Percentiles rank a stretch among this genome's conserved stretches.
These are phyloP conservation scores for Chalcis sispes DNA, from an alignment of 2,888 invertebrate genomes.

Conservation along the genomic window DNA sequence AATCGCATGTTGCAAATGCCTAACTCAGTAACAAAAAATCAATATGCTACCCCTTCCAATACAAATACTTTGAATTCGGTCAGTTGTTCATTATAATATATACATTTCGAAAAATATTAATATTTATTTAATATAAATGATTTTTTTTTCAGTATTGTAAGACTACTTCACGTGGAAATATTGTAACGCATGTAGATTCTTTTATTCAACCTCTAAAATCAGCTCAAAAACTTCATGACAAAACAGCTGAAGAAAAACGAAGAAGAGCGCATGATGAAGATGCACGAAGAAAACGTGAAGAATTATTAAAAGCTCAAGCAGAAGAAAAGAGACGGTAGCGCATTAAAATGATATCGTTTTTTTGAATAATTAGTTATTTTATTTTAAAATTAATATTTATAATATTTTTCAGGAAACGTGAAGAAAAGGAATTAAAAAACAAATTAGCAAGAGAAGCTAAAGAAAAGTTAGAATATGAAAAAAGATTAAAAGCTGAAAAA, in stretches of 20 bases:
- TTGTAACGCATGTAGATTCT: conserved; percentile 68
- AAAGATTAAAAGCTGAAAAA: conserved; percentile 75
- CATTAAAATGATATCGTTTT: neutral
- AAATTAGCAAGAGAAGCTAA: conserved; percentile 76
- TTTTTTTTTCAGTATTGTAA: conserved; percentile 64
- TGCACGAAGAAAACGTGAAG: conserved; percentile 80
- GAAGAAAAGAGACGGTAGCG: conserved; percentile 80
- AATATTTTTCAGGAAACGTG: conserved; percentile 73
- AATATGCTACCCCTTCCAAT: conserved; percentile 66
- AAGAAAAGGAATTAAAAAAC: conserved; percentile 80
- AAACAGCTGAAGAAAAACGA: conserved; percentile 71
- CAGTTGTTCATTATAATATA: conserved; percentile 48
- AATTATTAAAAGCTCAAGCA: conserved; percentile 78
- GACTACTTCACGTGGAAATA: conserved; percentile 72
- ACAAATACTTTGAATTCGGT: conserved; percentile 59
- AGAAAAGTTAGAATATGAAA: conserved; percentile 76
- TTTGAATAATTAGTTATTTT: conserved; percentile 1
- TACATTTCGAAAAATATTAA: no score
- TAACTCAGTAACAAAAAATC: conserved; percentile 66
- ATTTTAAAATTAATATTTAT: conserved; percentile 15
- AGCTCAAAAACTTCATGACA: conserved; percentile 66
- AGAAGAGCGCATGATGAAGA: conserved; percentile 75
- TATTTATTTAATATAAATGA: conserved; percentile 1
- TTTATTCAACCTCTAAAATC: conserved; percentile 68
- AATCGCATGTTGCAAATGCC: conserved; percentile 64